A percentile compares a stretch with the other conserved stretches of the same genome.
Conservation (phyloP, 2,888 invertebrate genomes). For the Elegia similella region DNA sequence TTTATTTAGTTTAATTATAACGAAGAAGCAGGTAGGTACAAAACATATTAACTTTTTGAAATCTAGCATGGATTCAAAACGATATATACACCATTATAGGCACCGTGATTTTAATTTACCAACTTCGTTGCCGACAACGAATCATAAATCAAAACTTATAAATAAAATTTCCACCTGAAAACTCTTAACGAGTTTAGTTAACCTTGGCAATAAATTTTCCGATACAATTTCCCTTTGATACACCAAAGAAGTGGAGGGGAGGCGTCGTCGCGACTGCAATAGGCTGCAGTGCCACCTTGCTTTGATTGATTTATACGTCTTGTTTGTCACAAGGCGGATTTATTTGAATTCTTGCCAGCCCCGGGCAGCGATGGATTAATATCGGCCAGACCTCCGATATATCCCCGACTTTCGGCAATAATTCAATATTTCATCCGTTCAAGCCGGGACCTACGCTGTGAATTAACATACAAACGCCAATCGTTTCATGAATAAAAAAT, state of each 20-base stretch:
- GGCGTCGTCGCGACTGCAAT: conserved; percentile 54
- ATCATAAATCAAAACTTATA: conserved; percentile 67
- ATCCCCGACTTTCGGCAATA: conserved; percentile 77
- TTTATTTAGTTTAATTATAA: too few species aligned
- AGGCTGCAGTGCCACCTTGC: conserved; percentile 75
- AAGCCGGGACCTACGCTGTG: conserved; percentile 71
- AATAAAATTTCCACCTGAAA: conserved; percentile 66
- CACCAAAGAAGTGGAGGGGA: conserved; percentile 50
- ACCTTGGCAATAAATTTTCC: conserved; percentile 73
- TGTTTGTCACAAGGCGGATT: conserved; percentile 80
- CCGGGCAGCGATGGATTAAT: conserved; percentile 77
- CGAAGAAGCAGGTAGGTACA: too few species aligned
- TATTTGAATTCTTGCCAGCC: conserved; percentile 81
- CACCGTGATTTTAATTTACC: conserved; percentile 12
- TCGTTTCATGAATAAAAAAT: conserved; percentile 82
- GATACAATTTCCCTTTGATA: conserved; percentile 73
- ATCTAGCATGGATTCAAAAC: neutral
- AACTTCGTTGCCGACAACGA: conserved; percentile 27
- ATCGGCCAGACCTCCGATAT: conserved; percentile 74
- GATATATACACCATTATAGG: neutral
- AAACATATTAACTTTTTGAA: too few species aligned
- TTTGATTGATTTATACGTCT: conserved; percentile 81
- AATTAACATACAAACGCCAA: conserved; percentile 82
- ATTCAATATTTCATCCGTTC: conserved; percentile 79
- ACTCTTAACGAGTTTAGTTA: conserved; percentile 76